These are phyloP conservation scores for Eumeta japonica DNA, from an alignment of 1,140 invertebrate species.

Conservation along the genomic window DNA sequence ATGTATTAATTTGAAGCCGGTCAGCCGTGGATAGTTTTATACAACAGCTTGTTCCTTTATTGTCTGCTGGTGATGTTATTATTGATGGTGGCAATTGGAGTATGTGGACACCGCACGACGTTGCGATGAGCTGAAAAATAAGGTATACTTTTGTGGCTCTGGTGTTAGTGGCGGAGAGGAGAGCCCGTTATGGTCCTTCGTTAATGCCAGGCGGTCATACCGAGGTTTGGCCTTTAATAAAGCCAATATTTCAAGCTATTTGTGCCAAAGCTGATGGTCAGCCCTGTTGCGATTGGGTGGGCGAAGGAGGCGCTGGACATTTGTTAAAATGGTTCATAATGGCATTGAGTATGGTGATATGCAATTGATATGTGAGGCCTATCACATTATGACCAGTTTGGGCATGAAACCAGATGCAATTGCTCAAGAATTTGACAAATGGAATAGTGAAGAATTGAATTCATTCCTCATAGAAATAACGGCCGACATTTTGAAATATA, in stretches of 20 bases:
- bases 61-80: conserved; percentile 93
- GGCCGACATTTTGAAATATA: conserved; percentile 91
- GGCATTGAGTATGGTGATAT: conserved; percentile 99
- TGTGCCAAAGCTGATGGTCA: conserved; percentile 86
- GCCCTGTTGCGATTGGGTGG: conserved; percentile 99
- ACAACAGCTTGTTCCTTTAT: conserved; percentile 79
- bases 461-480: conserved; percentile 99
- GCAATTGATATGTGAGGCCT: conserved; percentile 98
- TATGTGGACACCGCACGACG: conserved; percentile 91
- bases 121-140: conserved; percentile 76
- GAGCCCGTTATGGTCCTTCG: conserved; percentile 94
- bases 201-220: conserved; percentile 97
- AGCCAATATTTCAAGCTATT: conserved; percentile 93
- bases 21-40: conserved; percentile 97
- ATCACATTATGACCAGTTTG: conserved; percentile 87
- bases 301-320: conserved; percentile 96
- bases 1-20: conserved; percentile 87
- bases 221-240: conserved; percentile 91
- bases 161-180: conserved; percentile 99
- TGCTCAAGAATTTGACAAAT: conserved; percentile 87
- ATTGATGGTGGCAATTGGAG: conserved; percentile 99
- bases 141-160: conserved; percentile 90
- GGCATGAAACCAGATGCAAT: conserved; percentile 83
- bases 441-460: conserved; percentile 95
- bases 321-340: conserved; percentile 99